phyloP scores from a whole-genome alignment of 2,797 vertebrate species.

The Falco columbarius region DNA sequence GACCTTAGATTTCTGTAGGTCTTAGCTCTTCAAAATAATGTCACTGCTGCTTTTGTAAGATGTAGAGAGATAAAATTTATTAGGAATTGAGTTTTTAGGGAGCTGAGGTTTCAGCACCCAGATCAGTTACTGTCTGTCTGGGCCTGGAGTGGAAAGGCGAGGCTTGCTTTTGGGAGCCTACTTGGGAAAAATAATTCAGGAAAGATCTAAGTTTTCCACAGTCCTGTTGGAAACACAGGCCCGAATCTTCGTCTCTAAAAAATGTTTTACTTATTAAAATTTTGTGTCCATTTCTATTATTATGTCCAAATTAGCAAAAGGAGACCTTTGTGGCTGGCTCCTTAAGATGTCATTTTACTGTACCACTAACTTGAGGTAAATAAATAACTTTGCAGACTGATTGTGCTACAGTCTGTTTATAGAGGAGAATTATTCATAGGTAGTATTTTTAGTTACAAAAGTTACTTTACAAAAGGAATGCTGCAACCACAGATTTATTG shows the following conservation, averaged over 20 bases:
- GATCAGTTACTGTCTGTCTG: neutral
- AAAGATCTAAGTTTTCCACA: neutral
- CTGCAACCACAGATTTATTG: neutral
- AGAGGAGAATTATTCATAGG: neutral
- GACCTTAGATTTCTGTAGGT: neutral
- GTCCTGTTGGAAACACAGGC: neutral
- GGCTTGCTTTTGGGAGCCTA: neutral
- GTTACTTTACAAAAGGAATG: neutral
- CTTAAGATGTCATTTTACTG: neutral
- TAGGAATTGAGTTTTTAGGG: neutral
- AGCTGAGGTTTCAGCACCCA: neutral
- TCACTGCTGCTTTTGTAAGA: neutral
- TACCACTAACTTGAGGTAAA: neutral
- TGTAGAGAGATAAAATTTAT: neutral
- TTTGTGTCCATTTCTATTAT: neutral
- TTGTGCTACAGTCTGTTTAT: neutral
- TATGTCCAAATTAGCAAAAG: neutral
- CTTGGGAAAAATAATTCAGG: neutral
- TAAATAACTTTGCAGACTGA: neutral
- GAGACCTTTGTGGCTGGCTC: neutral
- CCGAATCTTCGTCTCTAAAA: neutral
- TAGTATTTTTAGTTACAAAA: neutral
- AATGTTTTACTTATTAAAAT: neutral
- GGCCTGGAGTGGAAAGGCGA: neutral
- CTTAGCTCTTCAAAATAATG: neutral